Percentiles rank a stretch among this genome's conserved stretches.
These are phyloP conservation scores for Sebastes nivosus DNA, from an alignment of 2,797 vertebrate genomes.

Conservation along the genomic window DNA sequence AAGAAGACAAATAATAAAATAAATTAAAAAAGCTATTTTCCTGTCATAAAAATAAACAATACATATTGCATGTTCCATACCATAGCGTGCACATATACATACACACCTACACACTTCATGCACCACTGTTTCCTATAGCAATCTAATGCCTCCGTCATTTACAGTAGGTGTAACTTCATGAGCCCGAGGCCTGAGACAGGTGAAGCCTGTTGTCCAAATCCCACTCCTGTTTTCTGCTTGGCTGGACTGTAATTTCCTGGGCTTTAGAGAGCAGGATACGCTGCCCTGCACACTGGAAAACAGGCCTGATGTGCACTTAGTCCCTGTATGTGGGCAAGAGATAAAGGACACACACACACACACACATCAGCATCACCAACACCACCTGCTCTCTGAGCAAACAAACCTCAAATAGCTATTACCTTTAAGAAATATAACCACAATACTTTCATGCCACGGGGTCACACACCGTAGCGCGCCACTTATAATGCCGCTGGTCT, in stretches of 20 bases:
- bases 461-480: conserved; percentile 9
- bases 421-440: conserved; percentile 40
- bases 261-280: conserved; percentile 76
- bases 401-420: conserved; percentile 37
- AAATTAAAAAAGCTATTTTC: not conserved
- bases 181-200: conserved; percentile 60
- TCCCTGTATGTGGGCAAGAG: conserved; percentile 68
- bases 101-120: not conserved
- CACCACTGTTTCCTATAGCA: conserved; percentile 17
- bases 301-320: conserved; percentile 75
- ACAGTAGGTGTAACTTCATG: conserved; percentile 58
- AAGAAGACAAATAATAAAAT: not conserved
- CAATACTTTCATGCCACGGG: not conserved
- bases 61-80: not conserved
- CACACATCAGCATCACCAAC: conserved; percentile 7
- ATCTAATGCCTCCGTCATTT: conserved; percentile 62
- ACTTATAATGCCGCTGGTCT: conserved; percentile 18
- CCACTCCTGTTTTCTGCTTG: conserved; percentile 82
- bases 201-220: conserved; percentile 78
- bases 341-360: conserved; percentile 62
- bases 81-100: not conserved
- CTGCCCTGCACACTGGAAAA: conserved; percentile 80
- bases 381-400: conserved; percentile 19
- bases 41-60: not conserved
- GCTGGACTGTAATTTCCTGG: conserved; percentile 83